These are phyloP conservation scores for Buceros bicornis DNA, from an alignment of 2,797 vertebrate species.

Conservation along the genomic window DNA sequence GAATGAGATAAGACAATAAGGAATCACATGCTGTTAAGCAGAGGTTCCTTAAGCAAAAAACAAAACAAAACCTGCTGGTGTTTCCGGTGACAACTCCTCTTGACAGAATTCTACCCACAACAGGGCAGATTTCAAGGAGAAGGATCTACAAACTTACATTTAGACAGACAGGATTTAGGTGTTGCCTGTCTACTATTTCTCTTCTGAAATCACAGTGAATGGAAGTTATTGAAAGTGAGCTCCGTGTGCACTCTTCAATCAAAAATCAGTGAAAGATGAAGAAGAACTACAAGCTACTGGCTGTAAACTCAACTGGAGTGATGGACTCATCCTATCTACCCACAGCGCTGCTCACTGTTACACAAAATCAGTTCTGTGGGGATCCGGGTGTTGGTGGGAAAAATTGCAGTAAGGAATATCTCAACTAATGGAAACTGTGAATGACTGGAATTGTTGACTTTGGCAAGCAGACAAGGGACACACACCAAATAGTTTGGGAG, in stretches of 20 bases:
- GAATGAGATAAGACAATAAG: background rate
- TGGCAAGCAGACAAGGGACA: background rate
- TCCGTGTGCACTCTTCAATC: background rate
- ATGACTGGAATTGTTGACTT: background rate
- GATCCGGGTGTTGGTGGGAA: background rate
- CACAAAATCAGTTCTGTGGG: background rate
- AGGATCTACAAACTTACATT: background rate
- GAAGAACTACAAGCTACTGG: background rate
- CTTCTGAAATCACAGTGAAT: background rate
- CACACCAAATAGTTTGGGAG: background rate
- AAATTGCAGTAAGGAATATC: background rate
- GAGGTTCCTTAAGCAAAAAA: background rate
- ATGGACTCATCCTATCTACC: background rate
- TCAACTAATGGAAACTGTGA: background rate
- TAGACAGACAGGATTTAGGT: background rate
- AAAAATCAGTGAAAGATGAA: background rate
- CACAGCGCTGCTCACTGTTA: background rate
- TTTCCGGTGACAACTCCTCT: background rate
- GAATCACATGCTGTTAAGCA: background rate
- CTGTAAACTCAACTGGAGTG: background rate
- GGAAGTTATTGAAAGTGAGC: background rate
- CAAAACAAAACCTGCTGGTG: background rate
- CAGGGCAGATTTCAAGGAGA: background rate
- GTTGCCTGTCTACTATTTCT: background rate
- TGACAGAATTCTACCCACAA: background rate